Base-by-base conservation (phyloP, 1,140 invertebrate genomes). In the Vanessa tameamea region DNA sequence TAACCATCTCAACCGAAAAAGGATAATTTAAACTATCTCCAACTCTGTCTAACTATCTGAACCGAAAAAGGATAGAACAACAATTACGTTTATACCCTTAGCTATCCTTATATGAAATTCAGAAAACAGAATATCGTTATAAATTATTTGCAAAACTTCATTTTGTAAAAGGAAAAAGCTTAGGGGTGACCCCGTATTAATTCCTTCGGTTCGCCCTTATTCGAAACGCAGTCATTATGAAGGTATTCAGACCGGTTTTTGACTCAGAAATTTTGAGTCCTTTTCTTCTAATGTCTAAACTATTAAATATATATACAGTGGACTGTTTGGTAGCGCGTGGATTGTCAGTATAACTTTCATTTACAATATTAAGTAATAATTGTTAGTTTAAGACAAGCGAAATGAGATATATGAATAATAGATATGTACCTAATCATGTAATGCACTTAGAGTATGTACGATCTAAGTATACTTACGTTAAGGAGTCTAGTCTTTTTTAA, bases 111-210 rank as follows among this genome's bases (percentile, higher is more conserved):
- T 43, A 43, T 9, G 26, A 31, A 6, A 31, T 4, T 31, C 3
- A 31, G 26, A 31, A 31, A 31, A 31, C 26, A 9, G 2, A 43
- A 11, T 5, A 43, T 43, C 7, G 37, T 43, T 43, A 50, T 14
- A 4, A 15, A n/a, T 6, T 50, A 55, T 16, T 12, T 26, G 55
- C 11, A 13, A 31, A 31, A 59, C 55, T 31, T 23, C 23, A 57
- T 57, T 53, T 7, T 13, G 5, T 14, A 66, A 64, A 64, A 64
- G 43, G 31, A 63, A 59, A 65, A 66, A 43, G 43, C 59, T 64
- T 65, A 50, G 64, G 55, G 72, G 66, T 64, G 68, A 70, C 68
- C 72, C 26, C 9, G 16, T 64, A 63, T 57, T 20, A 70, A 73
- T 48, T 47, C 20, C 26, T 66, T 31, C 55, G 72, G 26, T 26